These are phyloP conservation scores for Zygogramma bicolorata DNA, from an alignment of 2,888 invertebrate genomes.

Conservation along the genomic window DNA sequence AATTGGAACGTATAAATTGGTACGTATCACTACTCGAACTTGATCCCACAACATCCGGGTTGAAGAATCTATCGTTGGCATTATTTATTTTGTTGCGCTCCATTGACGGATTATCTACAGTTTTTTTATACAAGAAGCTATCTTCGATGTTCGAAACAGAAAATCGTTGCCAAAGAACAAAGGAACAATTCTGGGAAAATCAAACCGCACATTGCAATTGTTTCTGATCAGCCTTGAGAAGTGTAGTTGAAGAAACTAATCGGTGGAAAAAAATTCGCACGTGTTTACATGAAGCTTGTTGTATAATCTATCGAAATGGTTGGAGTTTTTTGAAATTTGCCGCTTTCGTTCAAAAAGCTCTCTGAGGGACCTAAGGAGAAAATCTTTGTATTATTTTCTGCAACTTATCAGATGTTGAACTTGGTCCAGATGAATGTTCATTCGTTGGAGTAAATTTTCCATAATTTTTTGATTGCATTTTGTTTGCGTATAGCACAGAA, in stretches of 20 bases:
- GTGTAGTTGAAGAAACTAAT: background rate
- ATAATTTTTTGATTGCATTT: too few species aligned
- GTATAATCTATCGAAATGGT: background rate
- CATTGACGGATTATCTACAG: background rate
- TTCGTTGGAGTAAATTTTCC: too few species aligned
- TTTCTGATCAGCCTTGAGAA: background rate
- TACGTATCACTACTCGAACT: too few species aligned
- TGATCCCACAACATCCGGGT: background rate
- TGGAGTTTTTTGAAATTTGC: background rate
- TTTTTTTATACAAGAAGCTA: background rate
- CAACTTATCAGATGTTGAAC: too few species aligned
- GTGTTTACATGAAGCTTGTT: background rate
- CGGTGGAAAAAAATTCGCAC: background rate
- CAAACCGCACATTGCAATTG: background rate
- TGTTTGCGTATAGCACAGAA: too few species aligned
- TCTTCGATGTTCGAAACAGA: background rate
- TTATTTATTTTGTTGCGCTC: constrained; percentile 3
- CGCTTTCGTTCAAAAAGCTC: too few species aligned
- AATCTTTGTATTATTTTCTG: too few species aligned
- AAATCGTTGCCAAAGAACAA: background rate
- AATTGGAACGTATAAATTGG: too few species aligned
- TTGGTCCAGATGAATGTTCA: too few species aligned
- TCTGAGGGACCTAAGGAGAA: too few species aligned
- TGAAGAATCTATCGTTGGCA: background rate
- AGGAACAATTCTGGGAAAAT: background rate